Evolutionary conservation across 2,888 invertebrate genomes (phyloP), one percentile per base, ranked within the genome.

Genomic region (Zele albiditarsus): DNA sequence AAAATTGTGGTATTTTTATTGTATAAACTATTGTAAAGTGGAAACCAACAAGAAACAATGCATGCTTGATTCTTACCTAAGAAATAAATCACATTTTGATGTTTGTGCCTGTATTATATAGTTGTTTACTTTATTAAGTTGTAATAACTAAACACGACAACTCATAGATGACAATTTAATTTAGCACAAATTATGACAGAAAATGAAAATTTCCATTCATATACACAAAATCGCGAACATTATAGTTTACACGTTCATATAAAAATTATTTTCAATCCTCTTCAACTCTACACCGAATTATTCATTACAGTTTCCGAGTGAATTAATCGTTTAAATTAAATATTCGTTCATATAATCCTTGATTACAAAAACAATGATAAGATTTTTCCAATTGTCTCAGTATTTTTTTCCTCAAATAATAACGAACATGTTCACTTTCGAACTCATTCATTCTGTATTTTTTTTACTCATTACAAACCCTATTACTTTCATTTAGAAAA

Each of bases 1-100:
- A 25, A 60, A 73, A 73, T 73, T 67, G 67, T 67, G 73, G 58
- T 73, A 73, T 73, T 73, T 73, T 73, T 73, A 73, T 67, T 73
- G 73, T 67, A 66, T 67, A 73, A 53, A 53, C 20, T 67, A 60
- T 38, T 73, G 73, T 73, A 73, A 73, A 73, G 60, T 58, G 20
- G 67, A 57, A 57, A 58, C 14, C n/a, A 53, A 49, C 3, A 14
- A 66, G 31, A 33, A 57, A 73, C 28, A 73, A 73, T 73, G 73
- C 67, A 73, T 73, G 73, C 60, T 67, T 58, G 67, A 73, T 73
- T 73, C 60, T 67, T 67, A 73, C 67, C 57, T 20, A 57, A 66
- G 27, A 58, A 73, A 63, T 66, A 66, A 73, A 73, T 58, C 27
- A 67, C 73, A 73, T 72, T 57, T 73, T 67, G 33, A 65, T 73